A percentile compares a stretch with the other conserved stretches of the same genome.
These are phyloP conservation scores for Uloborus diversus DNA, from an alignment of 1,140 invertebrate species.

Conservation along the genomic window DNA sequence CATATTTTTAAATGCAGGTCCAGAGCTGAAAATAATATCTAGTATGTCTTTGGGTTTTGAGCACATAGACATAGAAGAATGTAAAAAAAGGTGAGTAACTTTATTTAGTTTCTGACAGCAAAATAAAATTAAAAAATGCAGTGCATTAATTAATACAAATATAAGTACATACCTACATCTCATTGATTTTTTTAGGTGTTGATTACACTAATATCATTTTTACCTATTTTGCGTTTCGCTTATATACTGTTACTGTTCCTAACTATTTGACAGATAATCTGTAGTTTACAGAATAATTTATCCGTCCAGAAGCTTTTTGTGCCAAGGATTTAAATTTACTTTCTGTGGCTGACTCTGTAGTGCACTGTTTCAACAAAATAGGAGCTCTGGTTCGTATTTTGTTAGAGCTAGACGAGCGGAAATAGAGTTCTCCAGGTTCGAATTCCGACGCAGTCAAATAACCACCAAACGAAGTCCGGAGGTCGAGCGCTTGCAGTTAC, in stretches of 20 bases:
- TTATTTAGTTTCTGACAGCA: not conserved
- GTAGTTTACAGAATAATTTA: too few relatives aligned
- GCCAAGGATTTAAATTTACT: not conserved
- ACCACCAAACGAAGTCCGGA: too few relatives aligned
- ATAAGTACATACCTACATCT: not conserved
- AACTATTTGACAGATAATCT: not conserved
- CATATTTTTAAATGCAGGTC: too few relatives aligned
- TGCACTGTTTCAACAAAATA: too few relatives aligned
- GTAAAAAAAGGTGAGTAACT: conserved; percentile 60
- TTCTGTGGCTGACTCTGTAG: too few relatives aligned
- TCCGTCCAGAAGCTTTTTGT: not conserved
- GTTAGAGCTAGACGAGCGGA: too few relatives aligned
- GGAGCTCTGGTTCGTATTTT: too few relatives aligned
- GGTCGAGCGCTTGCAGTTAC: too few relatives aligned
- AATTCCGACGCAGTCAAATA: too few relatives aligned
- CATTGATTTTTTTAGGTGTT: not conserved
- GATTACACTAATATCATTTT: not conserved
- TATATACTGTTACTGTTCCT: not conserved
- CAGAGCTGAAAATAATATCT: conserved; percentile 80
- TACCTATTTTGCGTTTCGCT: not conserved
- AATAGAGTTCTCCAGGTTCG: too few relatives aligned
- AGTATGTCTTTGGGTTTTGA: conserved; percentile 87
- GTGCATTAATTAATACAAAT: not conserved
- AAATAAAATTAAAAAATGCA: not conserved
- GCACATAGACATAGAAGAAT: conserved; percentile 68